Conservation (phyloP, 2,797 vertebrate species). For the Varecia variegata region DNA sequence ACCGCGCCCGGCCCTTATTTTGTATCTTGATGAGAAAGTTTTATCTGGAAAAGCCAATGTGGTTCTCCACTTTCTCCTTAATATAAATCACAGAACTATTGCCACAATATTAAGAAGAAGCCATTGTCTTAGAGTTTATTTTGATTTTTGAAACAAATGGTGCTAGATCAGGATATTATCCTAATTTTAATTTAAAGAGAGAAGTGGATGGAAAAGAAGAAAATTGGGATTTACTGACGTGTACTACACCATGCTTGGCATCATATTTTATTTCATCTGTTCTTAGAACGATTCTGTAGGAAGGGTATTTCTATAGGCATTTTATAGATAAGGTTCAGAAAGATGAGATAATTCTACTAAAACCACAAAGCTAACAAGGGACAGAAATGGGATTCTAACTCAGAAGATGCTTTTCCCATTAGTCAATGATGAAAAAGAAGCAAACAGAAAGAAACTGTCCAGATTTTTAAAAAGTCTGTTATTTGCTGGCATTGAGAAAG, state of each 20-base stretch:
- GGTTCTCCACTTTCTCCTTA: neutral
- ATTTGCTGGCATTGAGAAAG: neutral
- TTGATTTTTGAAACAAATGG: slow-evolving; percentile 20
- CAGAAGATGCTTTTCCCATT: neutral
- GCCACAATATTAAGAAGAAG: neutral
- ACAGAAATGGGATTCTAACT: slow-evolving; percentile 12
- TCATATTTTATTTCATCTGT: slow-evolving; percentile 14
- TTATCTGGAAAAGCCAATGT: slow-evolving; percentile 16
- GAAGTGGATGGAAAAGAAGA: neutral
- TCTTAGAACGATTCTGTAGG: neutral
- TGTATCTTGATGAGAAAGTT: slow-evolving; percentile 15
- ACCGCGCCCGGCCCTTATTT: too few species aligned
- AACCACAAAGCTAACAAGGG: neutral
- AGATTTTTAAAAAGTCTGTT: neutral
- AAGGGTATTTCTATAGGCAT: neutral
- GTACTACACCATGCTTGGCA: neutral
- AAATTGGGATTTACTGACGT: neutral
- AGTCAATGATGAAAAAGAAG: neutral
- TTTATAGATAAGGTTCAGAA: slow-evolving; percentile 8
- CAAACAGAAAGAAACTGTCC: neutral
- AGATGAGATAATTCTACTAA: slow-evolving; percentile 29
- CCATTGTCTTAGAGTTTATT: neutral
- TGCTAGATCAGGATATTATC: neutral
- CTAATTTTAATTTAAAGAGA: slow-evolving; percentile 46
- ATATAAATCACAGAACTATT: slow-evolving; percentile 20